Evolutionary conservation across 2,113 vertebrate species (phyloP).

Genomic region (Pterocles burchelli): DNA sequence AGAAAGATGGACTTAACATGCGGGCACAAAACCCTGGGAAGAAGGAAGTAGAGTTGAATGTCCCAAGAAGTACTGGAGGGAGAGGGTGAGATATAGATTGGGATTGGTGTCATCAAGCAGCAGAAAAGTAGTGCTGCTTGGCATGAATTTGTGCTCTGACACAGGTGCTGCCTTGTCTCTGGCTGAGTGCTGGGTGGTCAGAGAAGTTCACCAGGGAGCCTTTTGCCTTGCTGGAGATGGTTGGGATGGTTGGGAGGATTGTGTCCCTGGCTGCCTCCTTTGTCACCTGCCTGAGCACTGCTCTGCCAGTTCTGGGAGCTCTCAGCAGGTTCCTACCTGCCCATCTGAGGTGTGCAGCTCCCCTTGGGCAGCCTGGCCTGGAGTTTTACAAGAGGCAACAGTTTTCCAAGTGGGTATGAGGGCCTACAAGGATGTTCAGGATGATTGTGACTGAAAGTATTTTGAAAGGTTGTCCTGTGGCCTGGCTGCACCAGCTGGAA

Average conservation of each 20-base stretch:
- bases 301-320: too few species aligned
- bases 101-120: too few species aligned
- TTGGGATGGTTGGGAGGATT: background rate
- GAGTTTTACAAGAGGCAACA: background rate
- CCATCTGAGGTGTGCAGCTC: background rate
- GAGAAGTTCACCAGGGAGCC: too few species aligned
- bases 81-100: too few species aligned
- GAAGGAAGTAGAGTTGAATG: too few species aligned
- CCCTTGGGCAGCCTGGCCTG: background rate
- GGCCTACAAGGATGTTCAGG: background rate
- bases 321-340: background rate
- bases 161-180: background rate
- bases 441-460: background rate
- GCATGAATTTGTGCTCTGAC: background rate
- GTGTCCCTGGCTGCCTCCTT: background rate
- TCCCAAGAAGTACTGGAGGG: too few species aligned
- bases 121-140: background rate
- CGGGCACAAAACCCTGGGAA: too few species aligned
- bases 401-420: background rate
- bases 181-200: background rate
- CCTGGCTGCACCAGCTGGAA: background rate
- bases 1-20: too few species aligned
- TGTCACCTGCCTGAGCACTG: background rate
- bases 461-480: too few species aligned
- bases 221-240: background rate